Base-by-base conservation (phyloP, 1,140 invertebrate genomes). In the Dendrolimus punctatus region DNA sequence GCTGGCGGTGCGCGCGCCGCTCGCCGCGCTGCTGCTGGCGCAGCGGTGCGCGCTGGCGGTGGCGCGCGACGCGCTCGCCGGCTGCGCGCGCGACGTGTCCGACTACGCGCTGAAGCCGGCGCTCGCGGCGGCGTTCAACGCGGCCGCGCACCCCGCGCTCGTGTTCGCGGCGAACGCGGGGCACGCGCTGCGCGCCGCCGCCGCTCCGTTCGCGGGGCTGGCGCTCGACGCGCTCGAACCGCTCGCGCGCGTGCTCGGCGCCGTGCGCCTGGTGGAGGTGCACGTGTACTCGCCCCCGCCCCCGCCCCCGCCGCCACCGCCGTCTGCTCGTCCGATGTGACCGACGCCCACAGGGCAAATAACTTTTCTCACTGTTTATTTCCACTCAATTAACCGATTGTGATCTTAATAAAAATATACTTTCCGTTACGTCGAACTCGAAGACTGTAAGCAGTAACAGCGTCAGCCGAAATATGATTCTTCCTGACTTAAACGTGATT, bases 61-160 rank as follows among this genome's bases (percentile, higher is more conserved):
- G 46, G 48, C 41, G 36, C 60, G 57, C 37, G 50, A 47, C 49
- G 51, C 47, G 37, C 54, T 57, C 54, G 9, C 91, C 39, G 92
- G 93, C 74, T 91, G 92, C 64, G 85, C 91, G 53, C 66, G 92
- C 51, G 51, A 43, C 6, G 57, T 54, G 53, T 8, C 92, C 40
- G 92, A 93, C 75, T 91, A 92, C 64, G 84, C 91, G 52, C 64
- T 93, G 42, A 93, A 92, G 73, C 92, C 92, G 2, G 70, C 89
- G 9, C 68, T 94, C 46, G 90, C 91, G 4, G 89, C 91, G 40
- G 0, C 88, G 6, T 92, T 92, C 63, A 93, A 93, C 70, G 90
- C 89, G 62, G 91, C 92, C 2, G 58, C 89, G 2, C 62, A 92
- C 60, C 91, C 92, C 2, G 58, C 89, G 2, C 63, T 93, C 49